A percentile compares a stretch with the other conserved stretches of the same genome.
Conservation (phyloP, 2,888 invertebrate genomes). For the Pemphredon lugubris region DNA sequence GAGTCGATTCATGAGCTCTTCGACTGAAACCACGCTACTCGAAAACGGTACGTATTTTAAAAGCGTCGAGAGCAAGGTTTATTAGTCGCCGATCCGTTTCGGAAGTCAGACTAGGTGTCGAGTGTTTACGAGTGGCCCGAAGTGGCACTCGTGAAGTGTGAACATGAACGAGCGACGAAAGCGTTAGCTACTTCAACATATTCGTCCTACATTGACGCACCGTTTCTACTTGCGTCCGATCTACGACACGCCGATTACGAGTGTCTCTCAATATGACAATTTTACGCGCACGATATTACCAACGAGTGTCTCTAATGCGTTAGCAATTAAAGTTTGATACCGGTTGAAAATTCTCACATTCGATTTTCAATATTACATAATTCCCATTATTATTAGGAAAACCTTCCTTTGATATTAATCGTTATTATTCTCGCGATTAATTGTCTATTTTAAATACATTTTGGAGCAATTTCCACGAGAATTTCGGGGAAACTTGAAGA, state of each 20-base stretch:
- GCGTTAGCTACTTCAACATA: conserved; percentile 31
- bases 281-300: no score
- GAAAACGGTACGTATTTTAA: conserved; percentile 22
- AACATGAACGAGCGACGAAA: conserved; percentile 49
- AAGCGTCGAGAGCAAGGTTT: conserved; percentile 45
- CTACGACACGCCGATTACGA: no score
- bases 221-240: conserved; percentile 1
- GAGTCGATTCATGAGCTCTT: conserved; percentile 34
- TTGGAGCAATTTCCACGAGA: background rate
- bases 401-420: no score
- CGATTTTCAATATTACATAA: no score
- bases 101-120: conserved; percentile 44
- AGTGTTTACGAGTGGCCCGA: conserved; percentile 39
- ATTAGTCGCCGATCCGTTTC: conserved; percentile 49
- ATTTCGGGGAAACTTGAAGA: conserved; percentile 48
- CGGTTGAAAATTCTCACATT: no score
- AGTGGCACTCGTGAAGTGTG: conserved; percentile 52
- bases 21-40: no score
- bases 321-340: no score
- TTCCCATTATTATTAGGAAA: no score
- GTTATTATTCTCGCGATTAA: no score
- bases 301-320: no score
- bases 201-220: conserved; percentile 10
- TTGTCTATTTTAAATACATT: no score
- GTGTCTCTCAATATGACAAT: no score